A percentile compares a stretch with the other conserved stretches of the same genome.
phyloP scores from a whole-genome alignment of 2,113 vertebrate species.

The Ornithorhynchus anatinus region DNA sequence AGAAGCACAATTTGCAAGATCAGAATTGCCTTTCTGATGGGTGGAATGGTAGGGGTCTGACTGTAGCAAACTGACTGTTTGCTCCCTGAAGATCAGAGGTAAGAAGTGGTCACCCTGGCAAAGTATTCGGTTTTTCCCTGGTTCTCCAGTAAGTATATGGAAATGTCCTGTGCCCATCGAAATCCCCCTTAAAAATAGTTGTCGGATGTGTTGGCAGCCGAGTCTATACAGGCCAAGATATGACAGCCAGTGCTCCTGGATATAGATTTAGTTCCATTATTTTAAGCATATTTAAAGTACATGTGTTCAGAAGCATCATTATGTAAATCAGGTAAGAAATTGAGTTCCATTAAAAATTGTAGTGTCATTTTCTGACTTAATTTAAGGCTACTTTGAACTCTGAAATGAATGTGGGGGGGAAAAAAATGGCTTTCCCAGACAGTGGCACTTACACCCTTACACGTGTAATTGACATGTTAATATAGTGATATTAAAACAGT shows the following conservation, averaged over 20 bases:
- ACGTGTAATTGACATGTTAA: conserved; percentile 1
- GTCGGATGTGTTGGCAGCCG: conserved; percentile 45
- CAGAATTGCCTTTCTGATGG: no score
- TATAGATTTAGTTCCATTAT: conserved; percentile 32
- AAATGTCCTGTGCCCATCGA: background rate
- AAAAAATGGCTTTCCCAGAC: conserved; percentile 2
- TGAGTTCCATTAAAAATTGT: conserved; percentile 44
- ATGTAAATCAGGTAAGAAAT: conserved; percentile 53
- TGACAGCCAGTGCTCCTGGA: conserved; percentile 14
- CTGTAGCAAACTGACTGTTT: no score
- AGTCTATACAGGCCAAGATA: conserved; percentile 32
- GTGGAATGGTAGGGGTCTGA: no score
- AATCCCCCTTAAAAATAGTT: conserved; percentile 47
- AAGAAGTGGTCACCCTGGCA: background rate
- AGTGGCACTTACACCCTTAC: background rate
- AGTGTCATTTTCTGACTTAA: conserved; percentile 47
- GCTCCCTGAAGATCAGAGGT: no score
- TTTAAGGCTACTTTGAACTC: conserved; percentile 46
- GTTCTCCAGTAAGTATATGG: background rate
- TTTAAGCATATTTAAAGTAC: conserved; percentile 48
- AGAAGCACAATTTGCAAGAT: no score
- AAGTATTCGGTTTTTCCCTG: background rate
- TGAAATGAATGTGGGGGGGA: no score
- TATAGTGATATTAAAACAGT: background rate
- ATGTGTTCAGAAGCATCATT: conserved; percentile 41